Base-by-base conservation (phyloP, 2,113 vertebrate species). In the Heptranchias perlo region DNA sequence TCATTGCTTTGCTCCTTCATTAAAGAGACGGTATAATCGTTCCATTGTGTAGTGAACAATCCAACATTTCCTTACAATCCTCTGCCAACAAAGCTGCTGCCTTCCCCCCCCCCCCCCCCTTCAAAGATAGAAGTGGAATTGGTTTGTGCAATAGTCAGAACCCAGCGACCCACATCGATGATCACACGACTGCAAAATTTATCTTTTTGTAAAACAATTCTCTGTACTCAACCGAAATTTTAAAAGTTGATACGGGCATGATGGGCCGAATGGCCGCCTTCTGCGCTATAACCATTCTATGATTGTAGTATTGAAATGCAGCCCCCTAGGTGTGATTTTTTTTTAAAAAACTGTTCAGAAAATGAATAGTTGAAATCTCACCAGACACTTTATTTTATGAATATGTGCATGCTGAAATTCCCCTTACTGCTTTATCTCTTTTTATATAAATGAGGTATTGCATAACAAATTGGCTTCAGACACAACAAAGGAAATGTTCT, bases 31-130 rank as follows among this genome's bases (percentile, higher is more conserved):
- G 58, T 61, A 93, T 91, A 91, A 91, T 91, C 52, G 52, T 58
- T 54, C 87, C 87, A 58, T 93, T 93, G 89, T 62, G 89, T 58
- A 93, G 89, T 0, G 89, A 93, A 93, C 89, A 93, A 93, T 93
- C 89, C 61, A 93, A 62, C 87, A 58, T 54, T 91, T 91, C 49
- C 25, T 52, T 54, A 52, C 86, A 58, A 61, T 58, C 18, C 58
- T n/a, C 58, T 64, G 58, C 89, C 31, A 62, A 35, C 35, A 21
- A 89, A 35, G 28, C 84, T 54, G 86, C n/a, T n/a, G 4, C 54
- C 52, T 16, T 4, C 4, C 23, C 87, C 4, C 65, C 65, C 21
- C 65, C 0, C 21, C 49, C 25, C 84, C 54, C 54, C 31, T n/a
- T 47, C 44, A 8, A 28, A 61, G 54, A 35, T n/a, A 16, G 31